A percentile compares a stretch with the other conserved stretches of the same genome.
Evolutionary conservation across 2,888 invertebrate genomes (phyloP).

Genomic region (Plagiodera versicolora): DNA sequence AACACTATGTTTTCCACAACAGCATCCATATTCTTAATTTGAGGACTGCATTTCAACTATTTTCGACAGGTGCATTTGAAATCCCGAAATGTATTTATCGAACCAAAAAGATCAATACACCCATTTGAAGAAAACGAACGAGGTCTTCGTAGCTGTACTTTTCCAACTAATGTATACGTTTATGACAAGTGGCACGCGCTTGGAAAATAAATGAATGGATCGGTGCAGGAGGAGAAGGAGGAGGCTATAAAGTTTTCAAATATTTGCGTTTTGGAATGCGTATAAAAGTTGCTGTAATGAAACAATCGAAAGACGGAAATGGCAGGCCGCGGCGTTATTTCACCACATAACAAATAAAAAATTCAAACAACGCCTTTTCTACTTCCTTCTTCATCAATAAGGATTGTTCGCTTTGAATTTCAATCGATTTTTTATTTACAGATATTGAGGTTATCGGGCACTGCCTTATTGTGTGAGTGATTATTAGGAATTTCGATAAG

Average conservation of each 20-base stretch:
- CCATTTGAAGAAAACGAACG: constrained; percentile 18
- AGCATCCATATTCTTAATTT: not conserved
- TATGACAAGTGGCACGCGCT: constrained; percentile 27
- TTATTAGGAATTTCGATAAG: constrained; percentile 31
- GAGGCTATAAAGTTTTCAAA: constrained; percentile 27
- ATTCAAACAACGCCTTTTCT: constrained; percentile 39
- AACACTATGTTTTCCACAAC: no score
- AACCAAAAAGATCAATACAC: constrained; percentile 15
- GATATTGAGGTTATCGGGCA: constrained; percentile 34
- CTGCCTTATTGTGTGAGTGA: constrained; percentile 19
- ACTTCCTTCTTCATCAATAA: constrained; percentile 39
- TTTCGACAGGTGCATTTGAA: not conserved
- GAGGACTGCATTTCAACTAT: not conserved
- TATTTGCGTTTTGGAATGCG: constrained; percentile 38
- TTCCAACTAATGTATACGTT: constrained; percentile 22
- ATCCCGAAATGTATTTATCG: not conserved
- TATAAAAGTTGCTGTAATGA: constrained; percentile 35
- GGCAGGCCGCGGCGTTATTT: constrained; percentile 37
- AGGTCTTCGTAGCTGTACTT: constrained; percentile 25
- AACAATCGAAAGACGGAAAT: constrained; percentile 39
- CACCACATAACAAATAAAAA: constrained; percentile 40
- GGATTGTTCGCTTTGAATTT: constrained; percentile 29
- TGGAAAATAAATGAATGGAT: constrained; percentile 25
- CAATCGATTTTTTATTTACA: constrained; percentile 31
- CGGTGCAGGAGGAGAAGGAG: no score